Evolutionary conservation across 1,140 invertebrate genomes (phyloP).

Genomic region (Myzus persicae): DNA sequence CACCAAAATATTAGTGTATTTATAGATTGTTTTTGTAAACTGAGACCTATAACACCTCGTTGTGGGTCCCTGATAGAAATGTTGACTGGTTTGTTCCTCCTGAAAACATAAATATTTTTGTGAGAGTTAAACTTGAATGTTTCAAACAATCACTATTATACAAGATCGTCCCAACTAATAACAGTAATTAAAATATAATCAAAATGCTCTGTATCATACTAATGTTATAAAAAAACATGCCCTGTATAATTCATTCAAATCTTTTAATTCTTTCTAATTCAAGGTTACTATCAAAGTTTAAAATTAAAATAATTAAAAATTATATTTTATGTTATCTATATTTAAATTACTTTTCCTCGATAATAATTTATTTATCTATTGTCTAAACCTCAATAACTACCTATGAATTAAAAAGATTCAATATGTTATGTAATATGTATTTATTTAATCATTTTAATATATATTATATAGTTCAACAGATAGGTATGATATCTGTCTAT

Average conservation of each 20-base stretch:
- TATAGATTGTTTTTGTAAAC: slow-evolving; percentile 58
- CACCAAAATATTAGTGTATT: slow-evolving; percentile 58
- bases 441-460: neutral
- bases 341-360: neutral
- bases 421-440: neutral
- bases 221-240: neutral
- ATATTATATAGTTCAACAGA: too few species aligned
- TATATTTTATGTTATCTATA: neutral
- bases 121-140: neutral
- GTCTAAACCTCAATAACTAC: too few species aligned
- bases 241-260: too few species aligned
- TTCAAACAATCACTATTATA: neutral
- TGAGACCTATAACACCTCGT: slow-evolving; percentile 33
- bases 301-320: neutral
- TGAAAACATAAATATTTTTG: slow-evolving; percentile 35
- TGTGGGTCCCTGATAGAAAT: slow-evolving; percentile 45
- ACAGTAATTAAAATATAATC: neutral
- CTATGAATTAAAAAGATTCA: neutral
- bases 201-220: neutral
- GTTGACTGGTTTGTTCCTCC: slow-evolving; percentile 52
- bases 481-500: too few species aligned
- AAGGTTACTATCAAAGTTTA: too few species aligned
- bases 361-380: neutral
- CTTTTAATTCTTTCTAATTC: too few species aligned
- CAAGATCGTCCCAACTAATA: neutral